Evolutionary conservation across 2,113 vertebrate genomes (phyloP), one percentile per base, ranked within the genome.

Genomic region (Leucoraja erinaceus): DNA sequence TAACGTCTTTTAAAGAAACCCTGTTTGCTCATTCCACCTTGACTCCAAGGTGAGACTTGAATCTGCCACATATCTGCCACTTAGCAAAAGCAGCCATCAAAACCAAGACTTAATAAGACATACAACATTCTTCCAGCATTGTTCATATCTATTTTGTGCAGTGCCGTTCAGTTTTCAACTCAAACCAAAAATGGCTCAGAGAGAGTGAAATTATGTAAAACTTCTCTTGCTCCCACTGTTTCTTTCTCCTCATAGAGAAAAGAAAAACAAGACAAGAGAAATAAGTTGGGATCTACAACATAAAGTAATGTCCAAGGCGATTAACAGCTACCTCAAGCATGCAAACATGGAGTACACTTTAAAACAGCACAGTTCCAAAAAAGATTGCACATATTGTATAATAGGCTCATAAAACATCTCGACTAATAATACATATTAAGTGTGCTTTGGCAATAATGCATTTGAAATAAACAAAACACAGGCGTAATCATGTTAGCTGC

Each of bases 401-500:
- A 0, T 72, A 63, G 72, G 70, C 66, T 72, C 68, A 72, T 72
- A 70, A 91, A 18, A 74, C 38, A 91, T 74, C 38, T 70, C 54
- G 22, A 47, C 54, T 84, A 18, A 84, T 18, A 28, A 84, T 59
- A 84, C 54, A 54, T 84, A 84, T 84, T 91, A 70, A 66, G 66
- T 91, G 88, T 91, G 88, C 90, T 91, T 91, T 72, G 72, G 90
- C 63, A 91, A 33, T 72, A 47, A 91, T 72, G 66, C 33, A 70
- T 91, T 68, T 72, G n/a, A 72, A 70, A 72, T 22, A 74, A 70
- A 68, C 5, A 18, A 47, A 28, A 66, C 68, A 72, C 90, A 38
- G 33, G 33, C 54, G 20, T 28, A 91, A 72, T 38, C 18, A 47
- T 74, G 66, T 72, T 68, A 47, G 68, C 31, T 72, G 47, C 72